Conservation (phyloP, 2,113 vertebrate species). For the Dendropsophus ebraccatus region DNA sequence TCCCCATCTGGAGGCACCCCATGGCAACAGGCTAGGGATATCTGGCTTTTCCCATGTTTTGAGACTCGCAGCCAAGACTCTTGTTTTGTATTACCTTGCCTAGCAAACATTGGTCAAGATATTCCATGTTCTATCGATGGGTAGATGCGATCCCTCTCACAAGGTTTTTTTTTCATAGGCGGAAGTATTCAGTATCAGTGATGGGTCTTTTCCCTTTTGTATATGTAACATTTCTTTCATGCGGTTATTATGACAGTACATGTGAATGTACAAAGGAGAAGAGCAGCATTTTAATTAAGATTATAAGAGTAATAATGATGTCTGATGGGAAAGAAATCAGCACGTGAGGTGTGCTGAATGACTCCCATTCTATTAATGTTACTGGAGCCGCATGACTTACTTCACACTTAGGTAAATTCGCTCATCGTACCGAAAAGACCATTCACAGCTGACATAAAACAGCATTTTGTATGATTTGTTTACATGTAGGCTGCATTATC, state of each 20-base stretch:
- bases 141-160: no score
- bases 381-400: conserved; percentile 9
- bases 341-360: conserved; percentile 1
- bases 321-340: background rate
- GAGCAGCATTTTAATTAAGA: conserved; percentile 20
- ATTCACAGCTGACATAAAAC: conserved; percentile 43
- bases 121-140: background rate
- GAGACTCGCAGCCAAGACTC: no score
- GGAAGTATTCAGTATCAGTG: background rate
- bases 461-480: conserved; percentile 44
- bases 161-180: background rate
- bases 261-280: conserved; percentile 5
- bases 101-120: background rate
- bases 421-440: background rate
- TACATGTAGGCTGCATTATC: conserved; percentile 7
- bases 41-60: no score
- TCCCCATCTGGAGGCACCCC: no score
- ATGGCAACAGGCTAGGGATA: no score
- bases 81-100: no score
- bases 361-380: conserved; percentile 1
- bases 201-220: background rate
- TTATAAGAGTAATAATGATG: conserved; percentile 30
- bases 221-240: background rate
- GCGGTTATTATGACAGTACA: conserved; percentile 34
- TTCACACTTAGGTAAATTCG: conserved; percentile 28